These are phyloP conservation scores for Noctua pronuba DNA, from an alignment of 2,888 invertebrate species.

Conservation along the genomic window DNA sequence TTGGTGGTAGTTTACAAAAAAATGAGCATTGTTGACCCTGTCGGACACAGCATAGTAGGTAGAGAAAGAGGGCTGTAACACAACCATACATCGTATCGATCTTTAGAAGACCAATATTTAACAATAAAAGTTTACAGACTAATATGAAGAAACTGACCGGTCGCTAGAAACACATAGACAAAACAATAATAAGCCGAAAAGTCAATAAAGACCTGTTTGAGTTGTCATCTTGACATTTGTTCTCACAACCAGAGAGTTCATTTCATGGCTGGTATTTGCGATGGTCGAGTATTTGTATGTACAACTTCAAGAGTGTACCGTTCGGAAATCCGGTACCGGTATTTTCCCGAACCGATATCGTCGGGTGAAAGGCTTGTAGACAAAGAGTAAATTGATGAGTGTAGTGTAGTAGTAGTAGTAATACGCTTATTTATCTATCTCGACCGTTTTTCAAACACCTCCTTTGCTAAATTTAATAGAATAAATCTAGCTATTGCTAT, in stretches of 20 bases:
- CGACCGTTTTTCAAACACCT: neutral
- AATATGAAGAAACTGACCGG: neutral
- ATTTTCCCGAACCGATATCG: conserved; percentile 9
- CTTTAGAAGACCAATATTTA: neutral
- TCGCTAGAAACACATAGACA: conserved; percentile 13
- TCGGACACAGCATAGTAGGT: neutral
- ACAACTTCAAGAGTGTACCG: conserved; percentile 25
- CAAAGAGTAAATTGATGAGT: neutral
- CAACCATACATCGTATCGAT: neutral
- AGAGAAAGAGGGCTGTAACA: neutral
- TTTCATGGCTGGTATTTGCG: conserved; percentile 49
- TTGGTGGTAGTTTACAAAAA: neutral
- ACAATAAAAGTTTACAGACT: neutral
- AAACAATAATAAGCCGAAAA: conserved; percentile 33
- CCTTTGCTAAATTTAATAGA: neutral
- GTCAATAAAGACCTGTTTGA: conserved; percentile 49
- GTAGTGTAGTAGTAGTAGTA: no score
- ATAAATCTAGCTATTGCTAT: neutral
- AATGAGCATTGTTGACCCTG: neutral
- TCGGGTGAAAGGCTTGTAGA: neutral
- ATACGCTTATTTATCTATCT: neutral
- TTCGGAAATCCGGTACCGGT: conserved; percentile 11
- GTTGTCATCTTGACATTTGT: conserved; percentile 48
- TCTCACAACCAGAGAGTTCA: conserved; percentile 51
- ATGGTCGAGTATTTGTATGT: conserved; percentile 52